phyloP scores from a whole-genome alignment of 2,888 invertebrate species.

The Toxonevra muliebris region DNA sequence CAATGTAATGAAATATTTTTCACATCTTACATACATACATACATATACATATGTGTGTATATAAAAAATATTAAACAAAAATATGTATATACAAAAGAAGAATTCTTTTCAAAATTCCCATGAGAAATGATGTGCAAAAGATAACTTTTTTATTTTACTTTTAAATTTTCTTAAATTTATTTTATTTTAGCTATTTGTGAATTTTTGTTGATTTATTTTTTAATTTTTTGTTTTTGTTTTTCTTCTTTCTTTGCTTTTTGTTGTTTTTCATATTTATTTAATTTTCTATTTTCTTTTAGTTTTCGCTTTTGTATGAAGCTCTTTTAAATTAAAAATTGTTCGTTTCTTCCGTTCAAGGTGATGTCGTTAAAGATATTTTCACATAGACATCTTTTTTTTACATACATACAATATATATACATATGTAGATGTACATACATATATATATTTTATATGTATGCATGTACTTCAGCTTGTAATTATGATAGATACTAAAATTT shows the following conservation, averaged over 20 bases:
- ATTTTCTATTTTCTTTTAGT: neutral
- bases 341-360: neutral
- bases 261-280: too few relatives aligned
- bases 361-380: neutral
- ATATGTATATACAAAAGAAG: too few relatives aligned
- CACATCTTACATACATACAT: conserved; percentile 2
- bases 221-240: neutral
- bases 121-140: too few relatives aligned
- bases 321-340: too few relatives aligned
- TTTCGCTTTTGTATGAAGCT: neutral
- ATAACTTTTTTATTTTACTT: too few relatives aligned
- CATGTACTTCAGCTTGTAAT: conserved; percentile 22
- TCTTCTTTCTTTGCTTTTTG: neutral
- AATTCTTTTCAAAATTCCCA: too few relatives aligned
- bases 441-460: neutral
- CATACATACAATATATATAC: neutral
- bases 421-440: neutral
- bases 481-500: conserved; percentile 26
- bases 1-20: neutral
- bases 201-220: neutral
- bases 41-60: neutral
- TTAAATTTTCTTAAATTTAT: too few relatives aligned
- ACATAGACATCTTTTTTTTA: neutral
- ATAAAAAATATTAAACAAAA: too few relatives aligned
- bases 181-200: too few relatives aligned